phyloP scores from a whole-genome alignment of 2,797 vertebrate species.

The Smutsia gigantea region DNA sequence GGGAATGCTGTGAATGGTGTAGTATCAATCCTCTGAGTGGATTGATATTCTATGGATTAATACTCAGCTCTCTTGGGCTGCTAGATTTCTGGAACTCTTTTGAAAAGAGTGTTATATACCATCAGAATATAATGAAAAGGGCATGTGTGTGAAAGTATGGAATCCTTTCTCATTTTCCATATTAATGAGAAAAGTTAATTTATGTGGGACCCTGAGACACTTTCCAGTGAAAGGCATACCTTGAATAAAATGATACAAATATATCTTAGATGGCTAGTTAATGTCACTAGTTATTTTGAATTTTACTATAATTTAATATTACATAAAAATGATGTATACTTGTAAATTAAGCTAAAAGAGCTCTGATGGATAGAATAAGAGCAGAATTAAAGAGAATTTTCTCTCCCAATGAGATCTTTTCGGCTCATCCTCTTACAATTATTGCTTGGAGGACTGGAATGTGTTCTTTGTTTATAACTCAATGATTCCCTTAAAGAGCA shows the following conservation, averaged over 20 bases:
- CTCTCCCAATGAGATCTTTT: conserved; percentile 38
- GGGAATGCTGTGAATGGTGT: background rate
- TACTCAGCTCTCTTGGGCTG: background rate
- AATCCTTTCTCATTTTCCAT: conserved; percentile 32
- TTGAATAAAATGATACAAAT: conserved; percentile 33
- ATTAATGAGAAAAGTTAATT: conserved; percentile 50
- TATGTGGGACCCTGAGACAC: conserved; percentile 11
- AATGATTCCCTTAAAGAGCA: conserved; percentile 60
- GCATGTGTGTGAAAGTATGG: conserved; percentile 3
- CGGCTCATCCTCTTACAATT: conserved; percentile 55
- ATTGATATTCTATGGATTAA: background rate
- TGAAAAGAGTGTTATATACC: background rate
- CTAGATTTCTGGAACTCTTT: conserved; percentile 27
- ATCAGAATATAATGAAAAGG: conserved; percentile 20
- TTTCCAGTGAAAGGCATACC: conserved; percentile 40
- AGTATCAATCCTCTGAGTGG: background rate
- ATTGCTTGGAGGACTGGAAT: conserved; percentile 56
- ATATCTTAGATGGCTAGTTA: conserved; percentile 39
- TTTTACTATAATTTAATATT: conserved; percentile 41
- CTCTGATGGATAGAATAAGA: conserved; percentile 52
- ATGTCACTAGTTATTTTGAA: conserved; percentile 16
- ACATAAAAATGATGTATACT: conserved; percentile 49
- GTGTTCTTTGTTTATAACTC: conserved; percentile 65
- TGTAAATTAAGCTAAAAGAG: conserved; percentile 63
- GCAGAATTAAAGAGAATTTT: conserved; percentile 63